Evolutionary conservation across 1,140 invertebrate species (phyloP).

Genomic region (Acromyrmex charruanus): DNA sequence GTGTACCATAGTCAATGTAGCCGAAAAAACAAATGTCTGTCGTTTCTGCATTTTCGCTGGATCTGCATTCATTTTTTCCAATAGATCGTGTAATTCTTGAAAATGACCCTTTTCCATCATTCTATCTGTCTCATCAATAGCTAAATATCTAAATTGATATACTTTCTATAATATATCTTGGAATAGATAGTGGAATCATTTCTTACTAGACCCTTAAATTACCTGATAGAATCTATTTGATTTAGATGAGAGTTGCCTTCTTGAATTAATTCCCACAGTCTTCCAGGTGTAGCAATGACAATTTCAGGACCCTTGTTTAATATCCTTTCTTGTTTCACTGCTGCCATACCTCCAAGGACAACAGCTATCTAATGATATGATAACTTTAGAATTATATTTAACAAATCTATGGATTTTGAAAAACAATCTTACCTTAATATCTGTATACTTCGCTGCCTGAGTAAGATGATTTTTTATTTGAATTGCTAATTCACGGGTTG

Average conservation of each 20-base stretch:
- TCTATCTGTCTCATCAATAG: constrained; percentile 99
- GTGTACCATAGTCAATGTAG: constrained; percentile 97
- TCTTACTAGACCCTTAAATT: constrained; percentile 65
- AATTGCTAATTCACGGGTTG: constrained; percentile 97
- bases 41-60: constrained; percentile 88
- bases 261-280: constrained; percentile 97
- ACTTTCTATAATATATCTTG: constrained; percentile 62
- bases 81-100: constrained; percentile 94
- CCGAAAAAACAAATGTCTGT: constrained; percentile 99
- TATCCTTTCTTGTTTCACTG: constrained; percentile 96
- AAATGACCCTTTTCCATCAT: constrained; percentile 99
- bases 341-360: constrained; percentile 95
- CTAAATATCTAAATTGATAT: constrained; percentile 89
- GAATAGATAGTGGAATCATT: constrained; percentile 27
- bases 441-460: constrained; percentile 93
- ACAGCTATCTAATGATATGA: constrained; percentile 88
- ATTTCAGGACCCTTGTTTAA: constrained; percentile 95
- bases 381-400: constrained; percentile 42
- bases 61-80: constrained; percentile 93
- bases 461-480: constrained; percentile 96
- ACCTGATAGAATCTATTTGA: constrained; percentile 91
- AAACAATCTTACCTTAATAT: constrained; percentile 87
- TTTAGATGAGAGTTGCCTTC: constrained; percentile 92
- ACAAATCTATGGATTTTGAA: not conserved
- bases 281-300: constrained; percentile 97